Base-by-base conservation (phyloP, 2,797 vertebrate genomes). In the Phylloscopus collybita region DNA sequence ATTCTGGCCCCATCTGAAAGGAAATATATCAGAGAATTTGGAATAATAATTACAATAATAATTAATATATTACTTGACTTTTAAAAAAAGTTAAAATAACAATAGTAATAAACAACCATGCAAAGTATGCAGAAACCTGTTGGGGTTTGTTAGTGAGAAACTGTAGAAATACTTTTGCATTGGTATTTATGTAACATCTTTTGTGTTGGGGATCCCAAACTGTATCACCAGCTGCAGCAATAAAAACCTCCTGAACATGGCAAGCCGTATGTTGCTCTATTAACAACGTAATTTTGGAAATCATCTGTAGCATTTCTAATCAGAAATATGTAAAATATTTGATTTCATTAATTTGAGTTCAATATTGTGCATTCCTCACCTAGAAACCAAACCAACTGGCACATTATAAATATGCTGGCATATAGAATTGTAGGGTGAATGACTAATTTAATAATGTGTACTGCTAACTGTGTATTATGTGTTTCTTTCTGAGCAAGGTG, bases 121-220 rank as follows among this genome's bases (percentile, higher is more conserved):
- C 30, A 74, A 91, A 96, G 47, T 53, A 54, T 59, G 59, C 70
- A 92, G 87, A 62, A 73, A 91, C 64, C 71, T 15, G 16, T 76
- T 56, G 42, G 67, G 60, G 32, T 95, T 80, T 76, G 40, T 44
- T 82, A 64, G 74, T 0, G 0, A 84, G 50, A 85, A 95, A 90
- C 50, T 70, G 70, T 47, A 88, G 66, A 88, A 91, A 74, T 84
- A 73, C 49, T 94, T 83, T 51, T 86, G 67, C 56, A 66, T 9
- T 95, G 57, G 45, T 89, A 90, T 90, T 95, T 95, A 82, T 89
- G 45, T 86, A 87, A 85, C 36, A 88, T 94, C 91, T 88, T 96
- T 92, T 90, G 85, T 93, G 93, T 85, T 75, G 69, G 82, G 69
- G 50, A 90, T 96, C 82, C 85, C 76, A 90, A 93, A 79, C 47